These are phyloP conservation scores for Anoplius nigerrimus DNA, from an alignment of 2,888 invertebrate species.

Conservation along the genomic window DNA sequence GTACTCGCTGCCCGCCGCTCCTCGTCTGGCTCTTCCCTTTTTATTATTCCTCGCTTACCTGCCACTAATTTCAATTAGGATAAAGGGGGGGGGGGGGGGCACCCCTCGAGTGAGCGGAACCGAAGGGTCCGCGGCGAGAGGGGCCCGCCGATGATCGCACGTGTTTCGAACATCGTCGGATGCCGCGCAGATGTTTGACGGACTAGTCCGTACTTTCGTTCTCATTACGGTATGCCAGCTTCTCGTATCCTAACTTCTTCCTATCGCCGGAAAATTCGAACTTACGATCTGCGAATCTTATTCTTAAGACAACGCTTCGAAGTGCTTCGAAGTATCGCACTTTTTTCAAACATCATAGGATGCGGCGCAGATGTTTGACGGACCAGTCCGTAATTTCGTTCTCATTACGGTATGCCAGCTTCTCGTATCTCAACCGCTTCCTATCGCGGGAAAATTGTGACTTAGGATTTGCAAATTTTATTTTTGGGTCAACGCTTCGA, in stretches of 20 bases:
- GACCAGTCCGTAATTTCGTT: no score
- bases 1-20: neutral
- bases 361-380: neutral
- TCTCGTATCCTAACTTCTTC: no score
- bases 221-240: no score
- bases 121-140: neutral
- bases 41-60: conserved; percentile 38
- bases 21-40: conserved; percentile 2
- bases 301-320: no score
- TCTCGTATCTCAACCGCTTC: no score
- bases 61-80: conserved; percentile 51
- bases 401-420: no score
- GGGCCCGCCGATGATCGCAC: conserved; percentile 6
- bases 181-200: neutral
- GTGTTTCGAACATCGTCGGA: conserved; percentile 6
- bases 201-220: no score
- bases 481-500: no score
- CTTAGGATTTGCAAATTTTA: no score
- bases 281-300: no score
- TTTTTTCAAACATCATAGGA: conserved; percentile 2
- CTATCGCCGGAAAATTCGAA: no score
- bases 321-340: conserved; percentile 5
- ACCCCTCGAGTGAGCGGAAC: conserved; percentile 4
- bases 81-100: conserved; percentile 16
- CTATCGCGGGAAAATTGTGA: no score